phyloP scores from a whole-genome alignment of 1,140 invertebrate species.

The Bombus breviceps region DNA sequence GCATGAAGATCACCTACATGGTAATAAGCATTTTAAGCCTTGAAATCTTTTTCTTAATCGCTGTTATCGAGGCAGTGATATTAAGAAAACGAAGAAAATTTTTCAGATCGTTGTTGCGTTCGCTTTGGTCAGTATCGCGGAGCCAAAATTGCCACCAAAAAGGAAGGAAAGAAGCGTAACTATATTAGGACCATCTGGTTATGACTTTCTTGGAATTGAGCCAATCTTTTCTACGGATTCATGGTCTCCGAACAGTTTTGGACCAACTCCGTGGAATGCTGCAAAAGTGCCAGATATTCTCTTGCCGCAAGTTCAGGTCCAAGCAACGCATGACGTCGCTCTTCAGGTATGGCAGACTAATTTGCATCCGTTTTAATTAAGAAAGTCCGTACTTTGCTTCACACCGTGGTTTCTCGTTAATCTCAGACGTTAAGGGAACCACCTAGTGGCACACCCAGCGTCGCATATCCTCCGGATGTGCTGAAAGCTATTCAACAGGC shows the following conservation, averaged over 20 bases:
- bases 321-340: constrained; percentile 78
- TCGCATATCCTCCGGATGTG: constrained; percentile 79
- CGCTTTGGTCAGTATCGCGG: constrained; percentile 55
- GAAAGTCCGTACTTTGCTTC: background rate
- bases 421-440: constrained; percentile 73
- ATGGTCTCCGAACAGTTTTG: constrained; percentile 68
- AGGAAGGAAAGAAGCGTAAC: constrained; percentile 77
- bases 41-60: background rate
- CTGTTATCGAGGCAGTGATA: too few species aligned
- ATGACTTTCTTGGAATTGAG: constrained; percentile 73
- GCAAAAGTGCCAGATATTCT: constrained; percentile 70
- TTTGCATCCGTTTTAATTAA: background rate
- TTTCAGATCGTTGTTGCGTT: constrained; percentile 64
- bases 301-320: constrained; percentile 76
- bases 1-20: constrained; percentile 72
- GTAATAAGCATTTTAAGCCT: constrained; percentile 57
- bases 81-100: too few species aligned
- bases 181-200: constrained; percentile 70
- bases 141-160: constrained; percentile 55
- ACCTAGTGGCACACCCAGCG: constrained; percentile 73
- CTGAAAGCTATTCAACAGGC: constrained; percentile 78
- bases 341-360: constrained; percentile 71
- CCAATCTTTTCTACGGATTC: constrained; percentile 62
- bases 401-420: constrained; percentile 3
- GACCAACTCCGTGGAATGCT: constrained; percentile 68